These are phyloP conservation scores for Archivesica marissinica DNA, from an alignment of 1,140 invertebrate species.

Conservation along the genomic window DNA sequence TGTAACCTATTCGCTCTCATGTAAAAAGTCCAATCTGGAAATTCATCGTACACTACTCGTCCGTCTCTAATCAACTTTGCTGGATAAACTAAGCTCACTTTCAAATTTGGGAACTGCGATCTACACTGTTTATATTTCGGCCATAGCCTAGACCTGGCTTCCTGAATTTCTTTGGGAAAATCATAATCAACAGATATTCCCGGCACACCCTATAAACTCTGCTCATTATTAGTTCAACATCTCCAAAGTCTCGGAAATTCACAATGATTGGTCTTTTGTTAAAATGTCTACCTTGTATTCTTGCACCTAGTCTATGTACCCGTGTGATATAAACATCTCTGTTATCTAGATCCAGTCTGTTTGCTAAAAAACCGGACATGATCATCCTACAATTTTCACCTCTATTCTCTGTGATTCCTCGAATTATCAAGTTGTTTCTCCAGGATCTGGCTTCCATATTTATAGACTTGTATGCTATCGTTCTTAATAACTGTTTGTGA, in stretches of 20 bases:
- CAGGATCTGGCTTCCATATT: neutral
- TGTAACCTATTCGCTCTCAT: neutral
- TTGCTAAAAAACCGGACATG: neutral
- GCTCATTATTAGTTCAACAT: constrained; percentile 24
- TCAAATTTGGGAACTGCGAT: neutral
- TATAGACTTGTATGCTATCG: constrained; percentile 34
- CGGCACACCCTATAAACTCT: neutral
- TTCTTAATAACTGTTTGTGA: constrained; percentile 1
- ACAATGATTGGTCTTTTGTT: constrained; percentile 31
- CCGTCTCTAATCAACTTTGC: constrained; percentile 14
- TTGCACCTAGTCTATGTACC: constrained; percentile 21
- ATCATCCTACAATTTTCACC: constrained; percentile 23
- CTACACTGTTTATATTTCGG: neutral
- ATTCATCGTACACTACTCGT: neutral
- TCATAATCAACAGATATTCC: neutral
- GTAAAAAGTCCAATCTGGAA: constrained; percentile 1
- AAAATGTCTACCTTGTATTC: neutral
- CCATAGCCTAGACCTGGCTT: constrained; percentile 13
- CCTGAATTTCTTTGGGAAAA: constrained; percentile 25
- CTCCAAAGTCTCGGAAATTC: constrained; percentile 18
- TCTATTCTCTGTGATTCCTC: constrained; percentile 24
- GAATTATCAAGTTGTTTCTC: too few relatives aligned
- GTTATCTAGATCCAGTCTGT: neutral
- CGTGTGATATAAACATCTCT: constrained; percentile 24
- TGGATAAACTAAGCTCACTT: neutral